These are phyloP conservation scores for Tortricodes alternella DNA, from an alignment of 2,888 invertebrate species.

Conservation along the genomic window DNA sequence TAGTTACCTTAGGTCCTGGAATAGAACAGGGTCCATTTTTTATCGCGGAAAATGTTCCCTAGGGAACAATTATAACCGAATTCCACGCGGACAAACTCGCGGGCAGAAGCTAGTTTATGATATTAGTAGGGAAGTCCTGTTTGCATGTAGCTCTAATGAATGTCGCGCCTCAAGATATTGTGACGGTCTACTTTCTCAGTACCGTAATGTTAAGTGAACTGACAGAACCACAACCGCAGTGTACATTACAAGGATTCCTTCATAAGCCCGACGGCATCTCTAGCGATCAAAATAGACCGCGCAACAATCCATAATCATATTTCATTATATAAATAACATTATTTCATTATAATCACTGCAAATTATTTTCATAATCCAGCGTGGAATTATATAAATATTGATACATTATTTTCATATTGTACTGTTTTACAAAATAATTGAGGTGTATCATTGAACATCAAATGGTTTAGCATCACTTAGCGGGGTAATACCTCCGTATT, in stretches of 20 bases:
- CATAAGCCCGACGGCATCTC: not conserved
- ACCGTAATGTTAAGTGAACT: conserved; percentile 22
- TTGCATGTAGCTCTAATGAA: too few relatives aligned
- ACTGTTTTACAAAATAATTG: conserved; percentile 1
- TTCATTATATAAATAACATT: not conserved
- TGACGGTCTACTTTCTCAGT: not conserved
- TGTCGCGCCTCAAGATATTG: too few relatives aligned
- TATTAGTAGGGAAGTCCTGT: too few relatives aligned
- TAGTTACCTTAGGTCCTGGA: too few relatives aligned
- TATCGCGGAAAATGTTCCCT: too few relatives aligned
- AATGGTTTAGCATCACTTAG: not conserved
- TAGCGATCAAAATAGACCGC: conserved; percentile 4
- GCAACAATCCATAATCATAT: conserved; percentile 6
- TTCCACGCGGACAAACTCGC: too few relatives aligned
- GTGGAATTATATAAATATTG: not conserved
- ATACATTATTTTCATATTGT: conserved; percentile 7
- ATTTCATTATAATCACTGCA: conserved; percentile 7
- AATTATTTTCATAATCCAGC: conserved; percentile 22
- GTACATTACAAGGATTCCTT: conserved; percentile 13
- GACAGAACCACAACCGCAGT: conserved; percentile 25
- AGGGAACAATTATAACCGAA: too few relatives aligned
- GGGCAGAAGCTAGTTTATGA: too few relatives aligned
- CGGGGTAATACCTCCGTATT: too few relatives aligned
- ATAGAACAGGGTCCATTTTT: too few relatives aligned
- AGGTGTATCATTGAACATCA: conserved; percentile 2